Conservation (phyloP, 2,888 invertebrate genomes). For the Apomyelois bistriatella region DNA sequence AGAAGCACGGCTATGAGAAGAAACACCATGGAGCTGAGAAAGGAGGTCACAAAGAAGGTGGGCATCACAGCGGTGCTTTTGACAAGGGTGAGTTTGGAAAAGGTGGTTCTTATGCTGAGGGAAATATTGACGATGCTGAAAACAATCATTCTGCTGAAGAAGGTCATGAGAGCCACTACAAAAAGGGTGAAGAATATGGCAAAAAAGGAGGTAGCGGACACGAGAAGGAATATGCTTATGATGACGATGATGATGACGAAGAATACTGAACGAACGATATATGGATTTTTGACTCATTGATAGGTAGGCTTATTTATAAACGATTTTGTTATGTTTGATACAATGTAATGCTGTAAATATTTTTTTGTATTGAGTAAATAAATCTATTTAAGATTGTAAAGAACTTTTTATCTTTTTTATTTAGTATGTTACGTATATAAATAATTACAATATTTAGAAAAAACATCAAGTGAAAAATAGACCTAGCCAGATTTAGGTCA, state of each 20-base stretch:
- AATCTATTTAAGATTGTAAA: conserved; percentile 1
- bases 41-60: conserved; percentile 80
- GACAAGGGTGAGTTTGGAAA: conserved; percentile 75
- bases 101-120: conserved; percentile 80
- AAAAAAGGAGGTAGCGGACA: conserved; percentile 73
- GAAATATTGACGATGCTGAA: conserved; percentile 72
- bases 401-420: neutral
- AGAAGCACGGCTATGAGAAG: conserved; percentile 81
- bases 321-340: conserved; percentile 70
- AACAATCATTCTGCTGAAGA: conserved; percentile 79
- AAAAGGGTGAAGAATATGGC: conserved; percentile 75
- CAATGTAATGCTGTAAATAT: conserved; percentile 41
- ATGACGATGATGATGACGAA: conserved; percentile 50
- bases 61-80: conserved; percentile 72
- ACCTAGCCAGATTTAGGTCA: too few relatives aligned
- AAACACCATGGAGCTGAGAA: conserved; percentile 75
- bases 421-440: too few relatives aligned
- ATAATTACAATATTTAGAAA: too few relatives aligned
- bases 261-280: conserved; percentile 34
- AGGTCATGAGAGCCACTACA: conserved; percentile 77
- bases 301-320: conserved; percentile 40
- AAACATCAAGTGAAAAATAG: too few relatives aligned
- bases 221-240: conserved; percentile 69
- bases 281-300: conserved; percentile 13
- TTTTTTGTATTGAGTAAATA: conserved; percentile 43